Evolutionary conservation across 1,140 invertebrate species (phyloP), one percentile per base, ranked within the genome.

Genomic region (Camponotus floridanus): DNA sequence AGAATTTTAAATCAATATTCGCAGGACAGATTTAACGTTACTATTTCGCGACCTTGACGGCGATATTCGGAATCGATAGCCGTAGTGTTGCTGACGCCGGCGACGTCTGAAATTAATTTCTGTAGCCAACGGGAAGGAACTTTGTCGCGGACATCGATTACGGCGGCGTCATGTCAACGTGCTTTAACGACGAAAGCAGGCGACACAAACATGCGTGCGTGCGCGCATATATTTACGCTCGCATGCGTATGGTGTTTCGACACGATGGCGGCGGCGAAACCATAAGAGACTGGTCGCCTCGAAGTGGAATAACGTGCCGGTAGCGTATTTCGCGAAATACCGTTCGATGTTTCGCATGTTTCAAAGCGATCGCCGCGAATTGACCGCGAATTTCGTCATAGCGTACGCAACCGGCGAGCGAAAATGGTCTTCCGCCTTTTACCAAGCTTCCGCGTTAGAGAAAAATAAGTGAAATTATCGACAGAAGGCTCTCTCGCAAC

Each of bases 161-260:
- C 81, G 73, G 73, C 59, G 81, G 81, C 81, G 73, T 78, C 71
- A 78, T 65, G 81, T 85, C 81, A 78, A 64, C 45, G 61, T 78
- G 73, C 71, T 85, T 85, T 85, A 85, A 85, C 81, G 73, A 78
- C 81, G 81, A 85, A 65, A 85, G 45, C 81, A 76, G 71, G 61
- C 73, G 68, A 42, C 55, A 73, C 51, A 73, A 81, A 59, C 13
- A 42, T 55, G 85, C 26, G 36, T 39, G 55, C 21, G 15, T 39
- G 62, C 59, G 48, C 51, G 64, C 64, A 36, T 86, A 39, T 68
- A 73, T 86, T 81, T 57, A 81, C 48, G 70, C 61, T 51, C 68
- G 78, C 67, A 51, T 81, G 78, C 78, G 78, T 81, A 31, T 45
- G 26, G 33, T 62, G 64, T 68, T 51, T 57, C 48, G 45, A 79